phyloP scores from a whole-genome alignment of 2,888 invertebrate species.

The Scaptomyza polygonia region DNA sequence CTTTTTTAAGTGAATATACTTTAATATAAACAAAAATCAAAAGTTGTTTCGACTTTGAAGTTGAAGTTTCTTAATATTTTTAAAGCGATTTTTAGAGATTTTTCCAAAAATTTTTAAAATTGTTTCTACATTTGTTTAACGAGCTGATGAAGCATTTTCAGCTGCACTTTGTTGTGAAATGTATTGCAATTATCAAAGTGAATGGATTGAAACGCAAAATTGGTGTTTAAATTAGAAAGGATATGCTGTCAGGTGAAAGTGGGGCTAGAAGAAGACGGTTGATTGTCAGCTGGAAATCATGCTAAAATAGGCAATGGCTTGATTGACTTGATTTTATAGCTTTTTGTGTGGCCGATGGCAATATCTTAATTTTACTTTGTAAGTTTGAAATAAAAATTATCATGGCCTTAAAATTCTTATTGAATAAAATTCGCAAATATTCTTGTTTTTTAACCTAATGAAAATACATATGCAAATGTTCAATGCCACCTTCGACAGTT shows the following conservation, averaged over 20 bases:
- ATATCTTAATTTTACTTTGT: background rate
- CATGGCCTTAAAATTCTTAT: conserved; percentile 5
- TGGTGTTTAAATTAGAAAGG: conserved; percentile 75
- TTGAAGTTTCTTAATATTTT: too few species aligned
- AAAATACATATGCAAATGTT: conserved; percentile 67
- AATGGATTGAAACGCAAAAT: conserved; percentile 54
- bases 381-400: background rate
- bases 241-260: conserved; percentile 52
- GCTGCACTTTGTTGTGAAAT: conserved; percentile 18
- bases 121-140: background rate
- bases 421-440: too few species aligned
- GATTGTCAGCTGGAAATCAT: conserved; percentile 22
- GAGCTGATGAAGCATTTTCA: conserved; percentile 10
- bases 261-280: conserved; percentile 40
- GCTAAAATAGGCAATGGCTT: conserved; percentile 10
- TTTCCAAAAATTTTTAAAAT: background rate
- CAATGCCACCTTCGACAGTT: conserved; percentile 57
- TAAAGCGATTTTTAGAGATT: too few species aligned
- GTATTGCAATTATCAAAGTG: conserved; percentile 56
- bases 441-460: conserved; percentile 34
- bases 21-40: too few species aligned
- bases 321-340: conserved; percentile 6
- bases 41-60: too few species aligned
- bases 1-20: background rate
- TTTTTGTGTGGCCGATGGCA: background rate